These are phyloP conservation scores for Protomyctophum bolini DNA, from an alignment of 2,113 vertebrate species.

Conservation along the genomic window DNA sequence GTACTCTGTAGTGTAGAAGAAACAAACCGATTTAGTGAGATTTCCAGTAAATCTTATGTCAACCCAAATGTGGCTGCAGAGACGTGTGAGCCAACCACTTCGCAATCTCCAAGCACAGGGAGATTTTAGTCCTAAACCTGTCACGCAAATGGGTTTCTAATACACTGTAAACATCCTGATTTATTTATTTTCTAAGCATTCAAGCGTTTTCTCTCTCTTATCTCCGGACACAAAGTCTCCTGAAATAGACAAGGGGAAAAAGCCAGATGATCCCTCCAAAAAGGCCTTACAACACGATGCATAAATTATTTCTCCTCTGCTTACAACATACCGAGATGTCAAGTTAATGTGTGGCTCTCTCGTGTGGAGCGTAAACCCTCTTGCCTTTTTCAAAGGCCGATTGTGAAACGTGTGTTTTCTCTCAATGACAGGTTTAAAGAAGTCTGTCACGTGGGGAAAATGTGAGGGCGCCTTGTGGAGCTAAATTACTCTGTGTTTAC, in stretches of 20 bases:
- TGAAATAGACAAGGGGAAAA: background rate
- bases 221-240: background rate
- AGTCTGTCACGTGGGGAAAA: conserved; percentile 1
- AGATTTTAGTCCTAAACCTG: no score
- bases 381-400: conserved; percentile 16
- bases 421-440: conserved; percentile 16
- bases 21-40: no score
- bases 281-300: background rate
- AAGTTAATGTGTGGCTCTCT: conserved; percentile 6
- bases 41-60: no score
- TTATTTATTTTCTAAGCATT: no score
- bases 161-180: no score
- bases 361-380: background rate
- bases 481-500: conserved; percentile 25
- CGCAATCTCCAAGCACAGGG: no score
- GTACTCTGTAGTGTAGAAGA: no score
- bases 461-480: conserved; percentile 23
- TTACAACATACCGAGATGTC: background rate
- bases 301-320: background rate
- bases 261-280: background rate
- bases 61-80: no score
- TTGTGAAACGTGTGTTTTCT: conserved; percentile 23
- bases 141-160: no score
- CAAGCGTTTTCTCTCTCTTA: no score
- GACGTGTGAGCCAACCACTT: no score